Percentiles rank a stretch among this genome's conserved stretches.
phyloP scores from a whole-genome alignment of 2,113 vertebrate species.

The Rhadina sibilatrix region DNA sequence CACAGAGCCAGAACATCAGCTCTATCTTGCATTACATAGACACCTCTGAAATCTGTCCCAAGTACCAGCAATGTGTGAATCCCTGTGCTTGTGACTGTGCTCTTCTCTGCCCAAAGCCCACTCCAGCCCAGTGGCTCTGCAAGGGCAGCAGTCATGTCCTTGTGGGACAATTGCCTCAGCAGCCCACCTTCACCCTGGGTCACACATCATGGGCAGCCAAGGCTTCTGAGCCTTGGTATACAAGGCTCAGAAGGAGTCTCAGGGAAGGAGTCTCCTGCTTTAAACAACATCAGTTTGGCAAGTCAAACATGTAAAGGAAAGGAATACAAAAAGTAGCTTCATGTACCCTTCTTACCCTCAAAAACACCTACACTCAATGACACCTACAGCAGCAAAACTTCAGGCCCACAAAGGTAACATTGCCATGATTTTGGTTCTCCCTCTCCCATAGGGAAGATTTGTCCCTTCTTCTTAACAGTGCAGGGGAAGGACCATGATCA shows the following conservation, averaged over 20 bases:
- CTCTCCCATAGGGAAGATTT: background rate
- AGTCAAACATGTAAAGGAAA: background rate
- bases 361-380: background rate
- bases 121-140: background rate
- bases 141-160: background rate
- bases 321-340: background rate
- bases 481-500: background rate
- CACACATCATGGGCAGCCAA: fast-evolving
- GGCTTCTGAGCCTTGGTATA: fast-evolving
- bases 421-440: background rate
- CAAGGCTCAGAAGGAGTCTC: no score
- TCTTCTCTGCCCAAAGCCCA: background rate
- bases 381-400: background rate
- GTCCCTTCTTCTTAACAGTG: background rate
- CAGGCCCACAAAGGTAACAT: background rate
- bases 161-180: background rate
- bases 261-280: background rate
- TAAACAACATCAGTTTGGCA: background rate
- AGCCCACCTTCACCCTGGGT: background rate
- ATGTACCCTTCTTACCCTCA: background rate
- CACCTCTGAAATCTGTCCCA: background rate
- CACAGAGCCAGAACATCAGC: background rate
- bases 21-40: background rate
- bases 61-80: background rate
- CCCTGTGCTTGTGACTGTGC: background rate